These are phyloP conservation scores for Micrasema minimum DNA, from an alignment of 1,140 invertebrate genomes.

Conservation along the genomic window DNA sequence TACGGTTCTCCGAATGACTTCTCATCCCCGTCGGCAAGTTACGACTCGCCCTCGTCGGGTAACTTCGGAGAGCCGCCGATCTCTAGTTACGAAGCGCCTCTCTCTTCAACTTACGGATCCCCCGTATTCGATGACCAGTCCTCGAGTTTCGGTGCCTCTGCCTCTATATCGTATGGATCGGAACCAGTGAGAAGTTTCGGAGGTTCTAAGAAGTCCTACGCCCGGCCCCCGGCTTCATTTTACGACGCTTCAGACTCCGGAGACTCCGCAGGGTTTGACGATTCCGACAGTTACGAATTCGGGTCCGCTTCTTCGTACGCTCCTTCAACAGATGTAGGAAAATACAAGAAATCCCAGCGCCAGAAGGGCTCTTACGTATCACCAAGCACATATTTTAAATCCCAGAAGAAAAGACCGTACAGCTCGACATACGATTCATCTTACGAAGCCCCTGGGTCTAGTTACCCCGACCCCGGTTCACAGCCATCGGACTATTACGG, in stretches of 20 bases:
- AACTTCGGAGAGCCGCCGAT: constrained; percentile 47
- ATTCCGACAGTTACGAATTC: constrained; percentile 37
- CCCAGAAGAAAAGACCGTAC: constrained; percentile 27
- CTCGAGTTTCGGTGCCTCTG: constrained; percentile 43
- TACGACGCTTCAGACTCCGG: constrained; percentile 29
- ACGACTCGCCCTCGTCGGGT: constrained; percentile 25
- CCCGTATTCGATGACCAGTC: no score
- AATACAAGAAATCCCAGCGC: constrained; percentile 20
- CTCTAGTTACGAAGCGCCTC: constrained; percentile 43
- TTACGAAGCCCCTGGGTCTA: constrained; percentile 32
- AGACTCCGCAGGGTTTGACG: constrained; percentile 34
- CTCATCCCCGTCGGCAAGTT: constrained; percentile 18
- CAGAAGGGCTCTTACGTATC: constrained; percentile 1
- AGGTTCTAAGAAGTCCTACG: constrained; percentile 40
- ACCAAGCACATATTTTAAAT: constrained; percentile 20
- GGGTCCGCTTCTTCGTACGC: constrained; percentile 20
- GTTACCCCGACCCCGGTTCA: constrained; percentile 41
- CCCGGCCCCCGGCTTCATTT: constrained; percentile 28
- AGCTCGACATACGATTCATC: constrained; percentile 35
- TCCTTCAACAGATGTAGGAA: constrained; percentile 22
- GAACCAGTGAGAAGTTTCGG: constrained; percentile 44
- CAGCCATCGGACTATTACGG: constrained; percentile 48
- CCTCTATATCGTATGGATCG: constrained; percentile 41
- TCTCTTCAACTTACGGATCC: constrained; percentile 39
- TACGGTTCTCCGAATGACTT: constrained; percentile 46